A percentile compares a stretch with the other conserved stretches of the same genome.
phyloP scores from a whole-genome alignment of 64 coral and sea anemone genomes.

The Trachythela sp. region DNA sequence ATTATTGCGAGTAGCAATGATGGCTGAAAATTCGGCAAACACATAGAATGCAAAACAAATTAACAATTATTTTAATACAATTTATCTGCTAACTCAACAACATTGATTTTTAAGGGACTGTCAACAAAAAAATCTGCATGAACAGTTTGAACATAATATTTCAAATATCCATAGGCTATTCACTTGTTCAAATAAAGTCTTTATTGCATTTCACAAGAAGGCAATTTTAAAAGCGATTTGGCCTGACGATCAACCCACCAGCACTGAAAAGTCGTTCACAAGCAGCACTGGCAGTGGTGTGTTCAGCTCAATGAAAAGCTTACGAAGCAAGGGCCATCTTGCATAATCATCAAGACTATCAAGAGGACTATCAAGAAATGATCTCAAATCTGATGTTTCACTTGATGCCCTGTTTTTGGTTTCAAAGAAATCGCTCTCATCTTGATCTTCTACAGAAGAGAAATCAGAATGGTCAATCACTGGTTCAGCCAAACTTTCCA shows the following conservation, averaged over 20 bases:
- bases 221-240: neutral
- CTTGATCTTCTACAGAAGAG: neutral
- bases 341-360: neutral
- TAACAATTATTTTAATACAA: too few relatives aligned
- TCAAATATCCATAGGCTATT: too few relatives aligned
- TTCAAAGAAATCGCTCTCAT: slow-evolving; percentile 3
- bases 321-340: slow-evolving; percentile 1
- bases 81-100: too few relatives aligned
- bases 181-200: neutral
- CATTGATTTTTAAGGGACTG: too few relatives aligned
- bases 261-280: slow-evolving; percentile 2
- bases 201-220: slow-evolving; percentile 5
- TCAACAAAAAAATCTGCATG: too few relatives aligned
- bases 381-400: neutral
- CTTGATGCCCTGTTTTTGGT: neutral
- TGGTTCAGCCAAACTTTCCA: too few relatives aligned
- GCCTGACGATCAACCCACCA: neutral
- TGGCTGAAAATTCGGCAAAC: too few relatives aligned
- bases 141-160: too few relatives aligned
- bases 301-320: neutral
- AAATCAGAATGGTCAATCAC: too few relatives aligned
- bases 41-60: too few relatives aligned
- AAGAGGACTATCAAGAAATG: slow-evolving; percentile 5
- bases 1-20: too few relatives aligned
- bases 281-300: neutral